Base-by-base conservation (phyloP, 2,888 invertebrate genomes). In the Achlya flavicornis region DNA sequence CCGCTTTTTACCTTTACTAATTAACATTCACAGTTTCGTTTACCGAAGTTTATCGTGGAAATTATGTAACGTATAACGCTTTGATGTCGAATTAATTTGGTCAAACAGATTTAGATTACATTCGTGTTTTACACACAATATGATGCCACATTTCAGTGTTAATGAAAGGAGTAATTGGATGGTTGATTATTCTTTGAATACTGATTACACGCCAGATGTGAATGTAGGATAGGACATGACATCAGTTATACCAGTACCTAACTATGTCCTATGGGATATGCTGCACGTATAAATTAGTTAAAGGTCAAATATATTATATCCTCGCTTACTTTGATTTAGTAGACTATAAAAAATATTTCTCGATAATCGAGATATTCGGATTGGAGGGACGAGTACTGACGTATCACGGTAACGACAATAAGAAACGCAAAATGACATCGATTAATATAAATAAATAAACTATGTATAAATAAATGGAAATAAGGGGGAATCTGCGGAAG, bases 381-480 rank as follows among this genome's bases (percentile, higher is more conserved):
- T 46, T 46, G 46, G 11, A 3, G n/a, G 4, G 46, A 46, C 14
- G 14, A 46, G 6, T 12, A 46, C 12, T n/a, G 46, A 46, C 46
- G n/a, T 26, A 46, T 14, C 46, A 46, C 14, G n/a, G 64, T 63
- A 64, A 60, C 68, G 71, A 71, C 69, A 76, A 80, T 12, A 41
- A 68, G 66, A 69, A 72, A 73, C 71, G 70, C 61, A 73, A 81
- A 77, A 77, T 70, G 72, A 76, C 72, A 81, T 78, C 78, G 83
- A 80, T 85, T 83, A 83, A 84, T 86, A 85, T 85, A 86, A 87
- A 86, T 86, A 86, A 87, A 86, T 86, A 82, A 81, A 81, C 41
- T 84, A 85, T 83, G 60, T 84, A 82, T 77, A 86, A 87, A 88
- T 83, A 85, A 87, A 87, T 86, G 84, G 80, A 87, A 88, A 87